Percentiles rank a stretch among this genome's conserved stretches.
Evolutionary conservation across 1,140 invertebrate species (phyloP).

Genomic region (Drosophila kurseongensis): DNA sequence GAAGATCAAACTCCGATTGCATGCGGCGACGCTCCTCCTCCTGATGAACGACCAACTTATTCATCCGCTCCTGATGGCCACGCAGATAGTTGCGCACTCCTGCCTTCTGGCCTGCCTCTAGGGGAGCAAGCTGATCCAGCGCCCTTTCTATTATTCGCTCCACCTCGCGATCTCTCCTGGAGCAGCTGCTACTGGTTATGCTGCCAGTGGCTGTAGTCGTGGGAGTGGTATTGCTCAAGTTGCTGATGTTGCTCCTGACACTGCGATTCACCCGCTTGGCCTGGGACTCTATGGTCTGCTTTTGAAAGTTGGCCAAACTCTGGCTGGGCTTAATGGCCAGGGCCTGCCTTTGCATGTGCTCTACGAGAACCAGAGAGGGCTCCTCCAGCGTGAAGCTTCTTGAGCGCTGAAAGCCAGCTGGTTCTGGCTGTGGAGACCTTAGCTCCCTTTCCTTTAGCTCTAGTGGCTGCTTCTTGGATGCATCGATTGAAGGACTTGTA

Average conservation of each 20-base stretch:
- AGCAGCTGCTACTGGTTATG: neutral
- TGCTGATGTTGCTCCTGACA: too few relatives aligned
- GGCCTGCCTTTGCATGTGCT: conserved; percentile 84
- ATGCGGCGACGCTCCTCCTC: conserved; percentile 66
- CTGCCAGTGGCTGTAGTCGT: neutral
- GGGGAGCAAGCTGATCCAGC: conserved; percentile 32
- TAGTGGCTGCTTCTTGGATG: neutral
- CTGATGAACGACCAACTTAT: conserved; percentile 82
- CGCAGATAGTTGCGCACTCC: conserved; percentile 65
- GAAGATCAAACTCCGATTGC: conserved; percentile 68
- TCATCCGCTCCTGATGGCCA: conserved; percentile 80
- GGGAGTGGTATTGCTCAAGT: too few relatives aligned
- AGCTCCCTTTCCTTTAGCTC: neutral
- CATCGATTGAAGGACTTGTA: conserved; percentile 46
- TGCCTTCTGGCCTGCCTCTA: conserved; percentile 31
- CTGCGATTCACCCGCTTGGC: conserved; percentile 72
- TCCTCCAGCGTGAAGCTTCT: conserved; percentile 87
- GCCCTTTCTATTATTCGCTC: conserved; percentile 54
- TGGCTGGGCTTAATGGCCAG: conserved; percentile 2
- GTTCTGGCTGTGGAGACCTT: neutral
- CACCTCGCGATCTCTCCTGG: conserved; percentile 39
- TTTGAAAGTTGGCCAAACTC: conserved; percentile 41
- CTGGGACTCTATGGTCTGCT: conserved; percentile 73
- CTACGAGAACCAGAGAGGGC: conserved; percentile 87
- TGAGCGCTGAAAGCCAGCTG: conserved; percentile 79